A percentile compares a stretch with the other conserved stretches of the same genome.
These are phyloP conservation scores for Odontamblyopus lacepedii DNA, from an alignment of 2,797 vertebrate species.

Conservation along the genomic window DNA sequence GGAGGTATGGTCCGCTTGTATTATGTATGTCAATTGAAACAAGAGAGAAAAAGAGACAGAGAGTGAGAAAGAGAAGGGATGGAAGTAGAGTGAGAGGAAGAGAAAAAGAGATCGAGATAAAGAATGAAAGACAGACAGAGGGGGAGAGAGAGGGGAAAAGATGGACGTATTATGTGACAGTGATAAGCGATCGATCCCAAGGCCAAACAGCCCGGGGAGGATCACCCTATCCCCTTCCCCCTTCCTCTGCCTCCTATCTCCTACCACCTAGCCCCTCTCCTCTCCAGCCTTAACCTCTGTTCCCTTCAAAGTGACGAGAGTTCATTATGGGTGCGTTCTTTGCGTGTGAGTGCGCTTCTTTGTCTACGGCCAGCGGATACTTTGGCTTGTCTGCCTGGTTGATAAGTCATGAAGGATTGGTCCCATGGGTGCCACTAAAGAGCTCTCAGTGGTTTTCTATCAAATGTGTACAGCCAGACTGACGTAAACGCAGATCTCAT, in stretches of 20 bases:
- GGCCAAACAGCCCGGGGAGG: conserved; percentile 64
- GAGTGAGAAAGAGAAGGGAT: too few relatives aligned
- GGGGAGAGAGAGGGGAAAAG: conserved; percentile 64
- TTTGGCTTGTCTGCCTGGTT: conserved; percentile 56
- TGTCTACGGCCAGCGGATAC: conserved; percentile 43
- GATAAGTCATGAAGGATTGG: conserved; percentile 71
- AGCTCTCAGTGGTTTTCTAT: conserved; percentile 73
- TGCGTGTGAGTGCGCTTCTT: conserved; percentile 45
- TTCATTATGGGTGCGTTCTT: conserved; percentile 69
- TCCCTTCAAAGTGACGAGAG: conserved; percentile 67
- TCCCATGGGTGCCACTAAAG: conserved; percentile 68
- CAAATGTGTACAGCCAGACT: conserved; percentile 29
- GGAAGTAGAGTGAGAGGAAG: too few relatives aligned
- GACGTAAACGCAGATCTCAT: conserved; percentile 39
- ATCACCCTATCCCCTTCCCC: conserved; percentile 11
- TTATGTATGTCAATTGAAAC: too few relatives aligned
- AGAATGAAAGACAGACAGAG: too few relatives aligned
- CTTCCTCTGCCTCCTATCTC: background rate
- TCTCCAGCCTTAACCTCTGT: conserved; percentile 61
- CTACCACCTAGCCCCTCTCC: conserved; percentile 15
- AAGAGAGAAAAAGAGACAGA: too few relatives aligned
- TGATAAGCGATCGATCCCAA: conserved; percentile 77
- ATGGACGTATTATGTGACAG: conserved; percentile 75
- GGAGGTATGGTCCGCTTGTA: too few relatives aligned
- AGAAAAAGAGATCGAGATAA: too few relatives aligned